A percentile compares a stretch with the other conserved stretches of the same genome.
Conservation (phyloP, 1,140 invertebrate genomes). For the Bicyclus anynana region DNA sequence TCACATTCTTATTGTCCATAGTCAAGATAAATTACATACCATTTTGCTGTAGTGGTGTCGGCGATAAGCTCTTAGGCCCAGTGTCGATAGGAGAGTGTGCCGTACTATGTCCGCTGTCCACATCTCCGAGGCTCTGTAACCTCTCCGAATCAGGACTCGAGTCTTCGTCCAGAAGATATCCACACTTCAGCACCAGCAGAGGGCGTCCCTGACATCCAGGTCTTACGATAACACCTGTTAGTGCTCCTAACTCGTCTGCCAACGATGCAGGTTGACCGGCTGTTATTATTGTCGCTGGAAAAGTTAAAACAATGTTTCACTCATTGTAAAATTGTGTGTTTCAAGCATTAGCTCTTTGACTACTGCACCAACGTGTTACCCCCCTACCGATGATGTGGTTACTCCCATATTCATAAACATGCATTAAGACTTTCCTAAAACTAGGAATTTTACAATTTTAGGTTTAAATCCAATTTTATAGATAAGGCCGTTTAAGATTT, state of each 20-base stretch:
- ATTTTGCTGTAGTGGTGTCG: slow-evolving; percentile 76
- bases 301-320: background rate
- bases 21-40: slow-evolving; percentile 32
- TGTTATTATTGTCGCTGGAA: slow-evolving; percentile 75
- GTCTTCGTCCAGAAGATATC: slow-evolving; percentile 87
- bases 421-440: too few relatives aligned
- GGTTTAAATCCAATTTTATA: too few relatives aligned
- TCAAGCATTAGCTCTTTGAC: too few relatives aligned
- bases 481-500: too few relatives aligned
- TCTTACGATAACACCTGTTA: slow-evolving; percentile 57
- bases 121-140: slow-evolving; percentile 84
- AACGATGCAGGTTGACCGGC: slow-evolving; percentile 79
- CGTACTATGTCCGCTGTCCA: slow-evolving; percentile 93
- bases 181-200: slow-evolving; percentile 86
- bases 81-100: slow-evolving; percentile 91
- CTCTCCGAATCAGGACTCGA: slow-evolving; percentile 91
- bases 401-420: too few relatives aligned
- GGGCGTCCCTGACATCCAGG: slow-evolving; percentile 77
- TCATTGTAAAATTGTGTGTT: too few relatives aligned
- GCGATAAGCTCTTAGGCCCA: slow-evolving; percentile 89
- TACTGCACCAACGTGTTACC: too few relatives aligned
- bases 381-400: too few relatives aligned
- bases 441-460: too few relatives aligned
- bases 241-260: slow-evolving; percentile 82
- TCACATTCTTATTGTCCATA: too few relatives aligned